Evolutionary conservation across 2,888 invertebrate species (phyloP).

Genomic region (Folsomia manolachei): DNA sequence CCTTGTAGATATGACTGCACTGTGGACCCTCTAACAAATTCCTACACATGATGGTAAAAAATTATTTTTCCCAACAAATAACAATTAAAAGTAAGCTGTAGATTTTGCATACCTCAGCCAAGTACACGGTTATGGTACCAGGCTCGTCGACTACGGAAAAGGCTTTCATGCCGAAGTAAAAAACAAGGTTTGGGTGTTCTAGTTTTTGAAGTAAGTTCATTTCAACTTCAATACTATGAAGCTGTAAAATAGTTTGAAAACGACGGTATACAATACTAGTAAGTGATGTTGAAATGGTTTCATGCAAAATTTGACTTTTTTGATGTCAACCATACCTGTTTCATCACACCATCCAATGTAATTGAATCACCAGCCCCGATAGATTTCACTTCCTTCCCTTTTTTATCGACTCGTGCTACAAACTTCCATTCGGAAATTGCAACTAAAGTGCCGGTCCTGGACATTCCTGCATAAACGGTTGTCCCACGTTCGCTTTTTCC

Average conservation of each 20-base stretch:
- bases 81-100: too few species aligned
- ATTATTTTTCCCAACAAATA: too few species aligned
- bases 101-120: slow-evolving; percentile 68
- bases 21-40: slow-evolving; percentile 55
- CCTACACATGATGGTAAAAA: too few species aligned
- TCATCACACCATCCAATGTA: slow-evolving; percentile 32
- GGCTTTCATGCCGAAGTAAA: slow-evolving; percentile 70
- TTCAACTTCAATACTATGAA: slow-evolving; percentile 73
- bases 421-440: slow-evolving; percentile 72
- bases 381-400: slow-evolving; percentile 30
- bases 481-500: slow-evolving; percentile 73
- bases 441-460: slow-evolving; percentile 67
- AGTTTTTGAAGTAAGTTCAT: slow-evolving; percentile 68
- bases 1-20: slow-evolving; percentile 59
- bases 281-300: too few species aligned
- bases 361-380: slow-evolving; percentile 27
- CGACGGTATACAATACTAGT: not conserved
- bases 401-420: slow-evolving; percentile 32
- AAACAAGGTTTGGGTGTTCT: slow-evolving; percentile 69
- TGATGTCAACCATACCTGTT: slow-evolving; percentile 29
- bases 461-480: slow-evolving; percentile 70
- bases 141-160: slow-evolving; percentile 63
- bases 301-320: too few species aligned
- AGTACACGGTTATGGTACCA: slow-evolving; percentile 62
- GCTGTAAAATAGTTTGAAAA: slow-evolving; percentile 54